Percentiles rank a stretch among this genome's conserved stretches.
These are phyloP conservation scores for Raja brachyura DNA, from an alignment of 2,113 vertebrate genomes.

Conservation along the genomic window DNA sequence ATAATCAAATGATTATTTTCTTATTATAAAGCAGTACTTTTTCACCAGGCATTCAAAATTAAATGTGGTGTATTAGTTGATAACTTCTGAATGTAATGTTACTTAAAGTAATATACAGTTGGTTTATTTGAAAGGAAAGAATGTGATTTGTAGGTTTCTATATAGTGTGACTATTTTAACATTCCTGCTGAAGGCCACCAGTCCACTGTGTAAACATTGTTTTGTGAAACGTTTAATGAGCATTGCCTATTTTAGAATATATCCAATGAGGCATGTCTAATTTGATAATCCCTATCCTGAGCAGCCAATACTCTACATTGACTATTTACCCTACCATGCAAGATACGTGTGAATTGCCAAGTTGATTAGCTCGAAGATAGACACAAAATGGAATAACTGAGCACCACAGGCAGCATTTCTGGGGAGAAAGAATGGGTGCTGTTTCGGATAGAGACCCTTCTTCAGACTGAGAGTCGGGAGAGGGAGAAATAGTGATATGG, in stretches of 20 bases:
- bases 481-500: no score
- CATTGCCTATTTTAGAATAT: background rate
- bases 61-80: background rate
- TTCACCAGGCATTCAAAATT: background rate
- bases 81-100: background rate
- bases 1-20: constrained; percentile 16
- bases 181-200: background rate
- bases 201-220: background rate
- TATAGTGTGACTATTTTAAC: background rate
- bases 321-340: background rate
- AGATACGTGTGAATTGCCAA: background rate
- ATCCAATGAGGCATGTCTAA: background rate
- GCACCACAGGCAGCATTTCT: no score
- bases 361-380: background rate
- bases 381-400: no score
- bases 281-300: background rate
- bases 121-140: background rate
- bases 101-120: background rate
- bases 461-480: no score
- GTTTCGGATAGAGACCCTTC: no score
- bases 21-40: background rate
- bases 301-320: background rate
- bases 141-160: background rate
- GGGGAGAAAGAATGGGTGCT: no score
- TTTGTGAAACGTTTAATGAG: background rate